Base-by-base conservation (phyloP, 2,888 invertebrate genomes). In the Keiferia lycopersicella region DNA sequence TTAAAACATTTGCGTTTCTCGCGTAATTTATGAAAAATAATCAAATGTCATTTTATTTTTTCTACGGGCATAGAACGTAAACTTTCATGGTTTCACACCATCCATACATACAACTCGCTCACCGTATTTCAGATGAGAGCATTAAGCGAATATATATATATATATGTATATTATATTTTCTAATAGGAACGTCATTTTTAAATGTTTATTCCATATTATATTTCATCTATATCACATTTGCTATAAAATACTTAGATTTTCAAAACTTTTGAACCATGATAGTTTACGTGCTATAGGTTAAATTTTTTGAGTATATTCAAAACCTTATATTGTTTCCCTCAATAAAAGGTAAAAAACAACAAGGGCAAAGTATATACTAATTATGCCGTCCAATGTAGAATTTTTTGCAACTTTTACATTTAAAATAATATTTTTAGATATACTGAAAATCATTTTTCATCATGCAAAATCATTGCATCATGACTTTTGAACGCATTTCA, bases 41-140 rank as follows among this genome's bases (percentile, higher is more conserved):
- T n/a, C n/a, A n/a, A n/a, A n/a, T n/a, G n/a, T n/a, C n/a, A n/a
- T n/a, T n/a, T n/a, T n/a, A n/a, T n/a, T n/a, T n/a, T n/a, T n/a
- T n/a, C n/a, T 74, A 78, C 82, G 81, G 85, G 79, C 75, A 80
- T 86, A 84, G 86, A 84, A 82, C 78, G 82, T 84, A 83, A 84
- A n/a, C 72, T 68, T 81, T 81, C 80, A 75, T 72, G 64, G 70
- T 73, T 71, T 81, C 87, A 84, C 86, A 74, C 81, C 88, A 88
- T 81, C 83, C 89, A 88, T 88, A n/a, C n/a, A n/a, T n/a, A 88
- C 89, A 86, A 86, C 75, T 84, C 88, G 83, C 86, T 87, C 84
- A 84, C 86, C 84, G 85, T 83, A 82, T 92, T 91, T 82, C 86
- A 96, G 95, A 95, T 89, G 96, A 96, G 85, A 93, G 94, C 85